phyloP scores from a whole-genome alignment of 1,140 invertebrate genomes.

The Aphelenchoides fujianensis region DNA sequence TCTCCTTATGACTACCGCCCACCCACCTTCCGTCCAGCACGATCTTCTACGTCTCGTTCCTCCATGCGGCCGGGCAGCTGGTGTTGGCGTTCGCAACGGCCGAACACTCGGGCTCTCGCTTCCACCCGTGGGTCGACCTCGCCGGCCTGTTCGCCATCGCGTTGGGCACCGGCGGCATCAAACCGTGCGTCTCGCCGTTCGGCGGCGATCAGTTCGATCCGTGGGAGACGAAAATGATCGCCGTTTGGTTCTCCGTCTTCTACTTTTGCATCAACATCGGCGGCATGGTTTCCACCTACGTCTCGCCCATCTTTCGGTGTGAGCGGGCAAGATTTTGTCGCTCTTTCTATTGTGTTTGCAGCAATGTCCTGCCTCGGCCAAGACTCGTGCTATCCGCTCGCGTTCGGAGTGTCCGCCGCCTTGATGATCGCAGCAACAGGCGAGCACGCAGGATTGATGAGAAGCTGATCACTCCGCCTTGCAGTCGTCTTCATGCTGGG shows the following conservation, averaged over 20 bases:
- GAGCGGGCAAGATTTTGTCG: not conserved
- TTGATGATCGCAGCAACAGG: conserved; percentile 86
- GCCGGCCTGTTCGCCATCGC: too few relatives aligned
- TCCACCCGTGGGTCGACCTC: conserved; percentile 21
- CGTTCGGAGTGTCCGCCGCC: conserved; percentile 83
- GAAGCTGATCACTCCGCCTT: too few relatives aligned
- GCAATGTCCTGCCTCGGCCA: not conserved
- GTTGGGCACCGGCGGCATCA: too few relatives aligned
- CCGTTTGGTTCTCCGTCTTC: conserved; percentile 75
- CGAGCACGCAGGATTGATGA: too few relatives aligned
- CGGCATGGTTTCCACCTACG: conserved; percentile 78
- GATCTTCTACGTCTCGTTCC: conserved; percentile 31
- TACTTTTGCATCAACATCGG: conserved; percentile 88
- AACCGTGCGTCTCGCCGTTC: too few relatives aligned
- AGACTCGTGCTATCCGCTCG: too few relatives aligned
- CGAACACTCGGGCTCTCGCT: conserved; percentile 3
- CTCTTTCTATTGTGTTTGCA: not conserved
- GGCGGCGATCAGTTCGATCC: too few relatives aligned
- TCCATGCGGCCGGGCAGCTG: conserved; percentile 27
- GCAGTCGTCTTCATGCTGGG: too few relatives aligned
- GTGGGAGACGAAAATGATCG: too few relatives aligned
- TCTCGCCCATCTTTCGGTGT: conserved; percentile 75
- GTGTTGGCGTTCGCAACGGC: conserved; percentile 25
- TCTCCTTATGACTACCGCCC: conserved; percentile 56
- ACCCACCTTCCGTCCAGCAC: conserved; percentile 65